A percentile compares a stretch with the other conserved stretches of the same genome.
Conservation (phyloP, 64 coral and sea anemone genomes). For the Acropora yongei region DNA sequence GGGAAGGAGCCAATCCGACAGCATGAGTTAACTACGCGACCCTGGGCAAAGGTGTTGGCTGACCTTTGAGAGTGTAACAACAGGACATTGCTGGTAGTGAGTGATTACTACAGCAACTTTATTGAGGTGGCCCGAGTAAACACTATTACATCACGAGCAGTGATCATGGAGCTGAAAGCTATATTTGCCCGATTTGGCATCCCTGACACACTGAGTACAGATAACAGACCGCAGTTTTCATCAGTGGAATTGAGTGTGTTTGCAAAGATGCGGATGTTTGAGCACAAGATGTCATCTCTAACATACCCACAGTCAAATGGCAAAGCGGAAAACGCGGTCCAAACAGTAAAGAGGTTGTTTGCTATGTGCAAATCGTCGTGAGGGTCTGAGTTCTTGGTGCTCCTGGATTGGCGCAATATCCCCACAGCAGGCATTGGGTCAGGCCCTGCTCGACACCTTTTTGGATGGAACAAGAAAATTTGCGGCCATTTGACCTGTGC, state of each 20-base stretch:
- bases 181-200: background rate
- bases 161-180: conserved; percentile 46
- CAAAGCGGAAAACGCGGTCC: background rate
- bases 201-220: conserved; percentile 5
- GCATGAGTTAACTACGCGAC: conserved; percentile 22
- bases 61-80: conserved; percentile 22
- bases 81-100: conserved; percentile 25
- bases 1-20: conserved; percentile 40
- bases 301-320: conserved; percentile 45
- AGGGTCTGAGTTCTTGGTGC: background rate
- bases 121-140: background rate
- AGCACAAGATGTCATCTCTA: conserved; percentile 31
- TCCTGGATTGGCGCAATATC: conserved; percentile 40
- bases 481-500: too few relatives aligned
- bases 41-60: conserved; percentile 47
- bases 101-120: too few relatives aligned
- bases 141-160: background rate
- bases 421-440: conserved; percentile 27
- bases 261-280: conserved; percentile 23
- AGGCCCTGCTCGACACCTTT: background rate
- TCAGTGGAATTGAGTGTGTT: conserved; percentile 14
- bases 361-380: conserved; percentile 19
- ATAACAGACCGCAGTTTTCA: conserved; percentile 13
- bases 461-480: too few relatives aligned
- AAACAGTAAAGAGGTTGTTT: background rate